These are phyloP conservation scores for Drosophila sturtevanti DNA, from an alignment of 1,140 invertebrate species.

Conservation along the genomic window DNA sequence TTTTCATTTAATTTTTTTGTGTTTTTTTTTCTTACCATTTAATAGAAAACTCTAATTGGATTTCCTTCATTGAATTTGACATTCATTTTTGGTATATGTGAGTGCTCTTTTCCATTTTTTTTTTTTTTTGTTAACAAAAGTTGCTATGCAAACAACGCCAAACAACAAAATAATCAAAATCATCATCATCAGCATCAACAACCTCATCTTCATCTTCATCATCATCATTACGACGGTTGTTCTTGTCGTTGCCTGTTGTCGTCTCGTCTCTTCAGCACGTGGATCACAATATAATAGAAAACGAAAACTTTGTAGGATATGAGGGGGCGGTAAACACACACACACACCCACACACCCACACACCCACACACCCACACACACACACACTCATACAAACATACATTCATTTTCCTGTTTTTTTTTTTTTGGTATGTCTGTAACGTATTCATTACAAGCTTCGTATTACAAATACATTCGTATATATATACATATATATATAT, in stretches of 20 bases:
- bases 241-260: slow-evolving; percentile 1
- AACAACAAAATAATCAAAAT: slow-evolving; percentile 36
- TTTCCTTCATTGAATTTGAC: slow-evolving; percentile 58
- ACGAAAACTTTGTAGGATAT: slow-evolving; percentile 11
- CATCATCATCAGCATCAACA: slow-evolving; percentile 1
- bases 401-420: slow-evolving; percentile 29
- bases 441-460: slow-evolving; percentile 73
- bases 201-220: background rate
- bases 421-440: slow-evolving; percentile 43
- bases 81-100: background rate
- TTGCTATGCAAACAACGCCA: slow-evolving; percentile 75
- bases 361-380: slow-evolving; percentile 12
- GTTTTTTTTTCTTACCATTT: slow-evolving; percentile 17
- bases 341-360: background rate
- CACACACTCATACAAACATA: background rate
- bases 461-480: slow-evolving; percentile 34
- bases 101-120: background rate
- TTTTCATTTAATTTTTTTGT: too few species aligned
- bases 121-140: slow-evolving; percentile 55
- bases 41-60: slow-evolving; percentile 64
- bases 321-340: background rate
- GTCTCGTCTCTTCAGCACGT: background rate
- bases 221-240: background rate
- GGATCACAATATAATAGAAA: slow-evolving; percentile 11
- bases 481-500: background rate